phyloP scores from a whole-genome alignment of 2,888 invertebrate genomes.

The Therioaphis trifolii region DNA sequence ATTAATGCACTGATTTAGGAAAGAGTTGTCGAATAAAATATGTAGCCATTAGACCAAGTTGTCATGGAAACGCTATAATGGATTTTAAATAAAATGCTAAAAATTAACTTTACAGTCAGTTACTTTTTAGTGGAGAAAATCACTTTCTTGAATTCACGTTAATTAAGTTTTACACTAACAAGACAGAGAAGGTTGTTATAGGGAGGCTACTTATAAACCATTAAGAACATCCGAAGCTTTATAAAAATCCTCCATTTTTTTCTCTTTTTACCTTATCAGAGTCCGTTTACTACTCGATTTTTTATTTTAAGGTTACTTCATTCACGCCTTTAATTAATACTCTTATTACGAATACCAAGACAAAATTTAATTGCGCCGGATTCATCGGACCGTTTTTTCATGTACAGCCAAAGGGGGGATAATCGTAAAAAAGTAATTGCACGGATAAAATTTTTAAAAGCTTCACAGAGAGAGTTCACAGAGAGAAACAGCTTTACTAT shows the following conservation, averaged over 20 bases:
- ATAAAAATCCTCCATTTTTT: neutral
- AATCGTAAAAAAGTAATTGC: slow-evolving; percentile 52
- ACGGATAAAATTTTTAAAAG: neutral
- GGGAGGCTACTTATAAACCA: slow-evolving; percentile 35
- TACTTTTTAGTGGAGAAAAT: slow-evolving; percentile 34
- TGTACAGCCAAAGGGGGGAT: slow-evolving; percentile 6
- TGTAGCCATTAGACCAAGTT: neutral
- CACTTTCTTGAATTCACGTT: slow-evolving; percentile 39
- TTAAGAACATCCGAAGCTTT: slow-evolving; percentile 33
- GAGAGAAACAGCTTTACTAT: slow-evolving; percentile 5
- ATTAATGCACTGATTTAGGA: neutral
- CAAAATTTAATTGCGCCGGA: slow-evolving; percentile 32
- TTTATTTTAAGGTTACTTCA: slow-evolving; percentile 13
- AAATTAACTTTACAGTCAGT: slow-evolving; percentile 14
- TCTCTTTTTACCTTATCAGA: neutral
- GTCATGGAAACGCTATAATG: neutral
- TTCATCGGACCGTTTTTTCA: slow-evolving; percentile 24
- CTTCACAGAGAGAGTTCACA: too few species aligned
- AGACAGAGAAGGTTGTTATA: too few species aligned
- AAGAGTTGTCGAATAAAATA: neutral
- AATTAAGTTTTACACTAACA: slow-evolving; percentile 10
- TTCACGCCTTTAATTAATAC: slow-evolving; percentile 40
- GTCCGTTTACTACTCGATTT: neutral
- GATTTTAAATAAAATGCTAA: slow-evolving; percentile 17
- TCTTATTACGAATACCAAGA: neutral